Conservation (phyloP, 2,113 vertebrate genomes). For the Suncus etruscus region DNA sequence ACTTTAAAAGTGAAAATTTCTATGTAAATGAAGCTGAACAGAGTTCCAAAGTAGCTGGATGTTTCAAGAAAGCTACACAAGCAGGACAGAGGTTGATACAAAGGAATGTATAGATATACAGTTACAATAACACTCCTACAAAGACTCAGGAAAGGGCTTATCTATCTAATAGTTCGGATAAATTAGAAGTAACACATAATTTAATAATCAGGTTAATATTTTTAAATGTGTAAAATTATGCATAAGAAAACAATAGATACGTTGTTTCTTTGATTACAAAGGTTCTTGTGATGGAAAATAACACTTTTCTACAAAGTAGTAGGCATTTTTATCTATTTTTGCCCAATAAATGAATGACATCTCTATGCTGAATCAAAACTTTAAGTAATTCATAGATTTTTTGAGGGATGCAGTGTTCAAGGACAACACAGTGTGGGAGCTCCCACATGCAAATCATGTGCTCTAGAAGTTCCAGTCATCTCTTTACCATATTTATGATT, state of each 20-base stretch:
- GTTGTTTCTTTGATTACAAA: background rate
- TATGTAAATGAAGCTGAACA: constrained; percentile 51
- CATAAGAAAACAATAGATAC: background rate
- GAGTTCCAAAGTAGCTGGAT: background rate
- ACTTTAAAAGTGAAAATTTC: constrained; percentile 30
- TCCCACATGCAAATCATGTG: too few species aligned
- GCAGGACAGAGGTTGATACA: background rate
- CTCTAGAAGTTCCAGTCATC: too few species aligned
- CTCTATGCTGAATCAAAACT: background rate
- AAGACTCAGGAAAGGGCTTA: background rate
- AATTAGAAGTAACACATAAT: background rate
- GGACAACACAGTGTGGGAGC: too few species aligned
- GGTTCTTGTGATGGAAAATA: background rate
- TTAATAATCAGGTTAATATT: background rate
- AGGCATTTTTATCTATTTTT: background rate
- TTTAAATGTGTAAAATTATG: constrained; percentile 40
- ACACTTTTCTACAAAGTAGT: background rate
- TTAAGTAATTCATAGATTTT: background rate
- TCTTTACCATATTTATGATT: background rate
- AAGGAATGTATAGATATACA: accelerated
- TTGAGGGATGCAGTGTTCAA: too few species aligned
- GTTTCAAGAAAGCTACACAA: background rate
- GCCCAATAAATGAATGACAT: background rate
- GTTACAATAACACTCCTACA: background rate
- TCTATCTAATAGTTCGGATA: background rate